Evolutionary conservation across 2,888 invertebrate species (phyloP), one percentile per base, ranked within the genome.

Genomic region (Macrosoma leucophasiata): DNA sequence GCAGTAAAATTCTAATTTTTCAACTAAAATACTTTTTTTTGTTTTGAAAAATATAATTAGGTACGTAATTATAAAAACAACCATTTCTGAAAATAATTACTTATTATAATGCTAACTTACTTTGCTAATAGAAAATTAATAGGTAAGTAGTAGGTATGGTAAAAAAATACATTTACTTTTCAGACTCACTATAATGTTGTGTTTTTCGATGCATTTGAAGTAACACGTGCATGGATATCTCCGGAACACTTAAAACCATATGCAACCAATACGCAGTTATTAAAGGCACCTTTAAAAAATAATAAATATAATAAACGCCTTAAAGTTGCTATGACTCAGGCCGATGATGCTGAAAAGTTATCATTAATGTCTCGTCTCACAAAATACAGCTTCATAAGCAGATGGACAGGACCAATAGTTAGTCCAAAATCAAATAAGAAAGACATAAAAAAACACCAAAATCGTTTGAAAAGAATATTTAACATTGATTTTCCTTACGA

Each of bases 161-260:
- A n/a, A n/a, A n/a, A n/a, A n/a, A n/a, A n/a, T n/a, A n/a, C n/a
- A n/a, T n/a, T n/a, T n/a, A n/a, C n/a, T 43, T 81, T 75, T 9
- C 70, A 88, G 88, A 82, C 74, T 0, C 69, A 75, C 41, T 88
- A 88, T 51, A 77, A 87, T 46, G 86, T 88, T 1, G 78, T 76
- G 6, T 88, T 87, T 50, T 86, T 88, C 35, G 82, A 86, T 39
- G 50, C 63, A 0, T 34, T 44, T 9, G 65, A 74, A 6, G 76
- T 71, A 1, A 70, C 81, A 13, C 58, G 82, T 41, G 73, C 77
- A 0, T 88, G 88, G 88, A 44, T 87, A 2, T 29, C 60, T 13
- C 62, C 71, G 1, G 50, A 57, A 2, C 52, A 72, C 10, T 34
- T 87, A 1, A 70, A 68, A 26, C 69, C 84, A 0, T 86, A 70